Base-by-base conservation (phyloP, 2,113 vertebrate genomes). In the Cercocebus atys region DNA sequence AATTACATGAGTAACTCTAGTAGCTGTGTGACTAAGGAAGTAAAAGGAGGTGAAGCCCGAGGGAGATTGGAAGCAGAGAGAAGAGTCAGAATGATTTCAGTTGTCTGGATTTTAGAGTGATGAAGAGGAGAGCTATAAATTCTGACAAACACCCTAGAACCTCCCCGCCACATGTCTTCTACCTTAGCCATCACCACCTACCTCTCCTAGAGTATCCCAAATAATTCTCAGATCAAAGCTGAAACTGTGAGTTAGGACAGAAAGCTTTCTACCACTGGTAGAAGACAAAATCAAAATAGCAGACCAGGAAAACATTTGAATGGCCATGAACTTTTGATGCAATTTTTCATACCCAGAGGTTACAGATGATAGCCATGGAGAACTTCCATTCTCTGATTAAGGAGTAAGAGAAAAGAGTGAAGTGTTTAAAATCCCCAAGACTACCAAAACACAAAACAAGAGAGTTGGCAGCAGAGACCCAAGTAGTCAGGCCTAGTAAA, bases 401-500 rank as follows among this genome's bases (percentile, higher is more conserved):
- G 70, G 57, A 95, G 75, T 75, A 97, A 94, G 94, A 95, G 95
- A 95, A 93, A 98, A 8, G 92, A 88, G 83, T 89, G 80, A 95
- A 95, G 72, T 98, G 94, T 97, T 98, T 98, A 97, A 97, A 96
- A 97, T 97, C 96, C 95, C 98, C 97, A 97, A 97, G 97, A 95
- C 92, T 98, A 98, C 97, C 86, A 97, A 96, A 88, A 97, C 76
- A 97, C 98, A 97, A 96, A 98, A 96, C 95, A 98, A 96, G 95
- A 97, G 84, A 94, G 88, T 64, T 98, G 96, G 98, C 96, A 97
- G 94, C 75, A 3, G 23, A 84, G 43, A 38, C 22, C 38, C 25
- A 40, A 92, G 90, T 47, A n/a, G 68, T 96, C 75, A 68, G 81
- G 94, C 50, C 87, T 61, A 27, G 87, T 84, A 82, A 84, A 96